These are phyloP conservation scores for Aegotheles bennettii DNA, from an alignment of 2,113 vertebrate species.

Conservation along the genomic window DNA sequence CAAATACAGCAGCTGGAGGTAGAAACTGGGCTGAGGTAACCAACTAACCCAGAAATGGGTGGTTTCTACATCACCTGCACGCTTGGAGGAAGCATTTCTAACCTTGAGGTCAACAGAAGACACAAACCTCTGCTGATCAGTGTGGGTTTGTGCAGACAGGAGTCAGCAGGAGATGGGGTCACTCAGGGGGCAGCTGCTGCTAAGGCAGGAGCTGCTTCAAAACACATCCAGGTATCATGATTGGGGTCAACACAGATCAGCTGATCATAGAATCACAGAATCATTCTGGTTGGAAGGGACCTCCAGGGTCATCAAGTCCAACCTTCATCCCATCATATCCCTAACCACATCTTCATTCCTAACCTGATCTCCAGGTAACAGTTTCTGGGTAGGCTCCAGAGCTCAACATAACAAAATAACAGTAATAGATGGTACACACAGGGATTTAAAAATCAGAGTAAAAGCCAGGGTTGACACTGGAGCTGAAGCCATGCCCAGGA, in stretches of 20 bases:
- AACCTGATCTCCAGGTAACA: no score
- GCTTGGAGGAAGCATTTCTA: not conserved
- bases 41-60: accelerated
- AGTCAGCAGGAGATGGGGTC: not conserved
- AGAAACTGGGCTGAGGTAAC: not conserved
- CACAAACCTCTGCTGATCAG: not conserved
- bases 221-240: not conserved
- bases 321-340: no score
- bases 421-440: accelerated
- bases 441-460: not conserved
- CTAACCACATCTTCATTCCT: no score
- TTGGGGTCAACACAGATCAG: not conserved
- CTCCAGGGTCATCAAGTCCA: no score
- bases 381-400: not conserved
- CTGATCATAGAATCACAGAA: no score
- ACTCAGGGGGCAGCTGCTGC: not conserved
- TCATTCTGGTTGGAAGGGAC: no score
- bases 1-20: not conserved
- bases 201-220: not conserved
- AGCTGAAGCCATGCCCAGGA: not conserved
- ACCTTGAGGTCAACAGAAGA: not conserved
- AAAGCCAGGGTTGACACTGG: not conserved
- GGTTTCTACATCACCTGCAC: not conserved
- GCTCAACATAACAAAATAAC: not conserved
- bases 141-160: not conserved